A percentile compares a stretch with the other conserved stretches of the same genome.
Conservation (phyloP, 2,797 vertebrate genomes). For the Brotula barbata region DNA sequence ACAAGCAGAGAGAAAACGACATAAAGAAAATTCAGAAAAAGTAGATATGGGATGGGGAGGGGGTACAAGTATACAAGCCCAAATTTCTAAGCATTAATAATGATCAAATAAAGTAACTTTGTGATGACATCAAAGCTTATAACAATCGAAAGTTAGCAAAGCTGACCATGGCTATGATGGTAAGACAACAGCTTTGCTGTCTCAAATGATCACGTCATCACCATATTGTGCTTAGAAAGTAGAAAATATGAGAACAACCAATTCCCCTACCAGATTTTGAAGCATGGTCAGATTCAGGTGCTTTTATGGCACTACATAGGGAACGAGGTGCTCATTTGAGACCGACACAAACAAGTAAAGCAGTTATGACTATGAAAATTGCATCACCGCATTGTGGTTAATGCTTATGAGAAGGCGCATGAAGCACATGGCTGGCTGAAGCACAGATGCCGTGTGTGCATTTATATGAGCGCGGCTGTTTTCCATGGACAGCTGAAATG, state of each 20-base stretch:
- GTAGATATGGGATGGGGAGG: neutral
- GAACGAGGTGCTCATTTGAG: slow-evolving; percentile 53
- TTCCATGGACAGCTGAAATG: neutral
- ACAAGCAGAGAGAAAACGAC: slow-evolving; percentile 35
- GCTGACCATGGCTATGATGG: slow-evolving; percentile 43
- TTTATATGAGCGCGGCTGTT: neutral
- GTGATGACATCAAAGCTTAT: slow-evolving; percentile 59
- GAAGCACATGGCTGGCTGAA: slow-evolving; percentile 62
- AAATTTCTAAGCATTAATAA: slow-evolving; percentile 70
- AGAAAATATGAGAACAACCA: neutral
- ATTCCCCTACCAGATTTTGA: neutral
- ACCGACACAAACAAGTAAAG: slow-evolving; percentile 56
- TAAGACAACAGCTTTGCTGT: slow-evolving; percentile 38
- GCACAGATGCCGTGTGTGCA: slow-evolving; percentile 40
- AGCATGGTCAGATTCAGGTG: neutral
- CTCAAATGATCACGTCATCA: slow-evolving; percentile 60
- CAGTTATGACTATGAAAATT: slow-evolving; percentile 54
- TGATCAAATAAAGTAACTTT: slow-evolving; percentile 55
- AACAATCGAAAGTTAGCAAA: slow-evolving; percentile 56
- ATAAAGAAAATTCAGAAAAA: slow-evolving; percentile 4
- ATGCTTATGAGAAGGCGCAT: slow-evolving; percentile 54
- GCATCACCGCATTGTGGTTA: slow-evolving; percentile 43
- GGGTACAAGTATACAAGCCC: slow-evolving; percentile 58
- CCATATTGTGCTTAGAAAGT: neutral
- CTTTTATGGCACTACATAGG: neutral